Base-by-base conservation (phyloP, 2,113 vertebrate genomes). In the Argyrosomus japonicus region DNA sequence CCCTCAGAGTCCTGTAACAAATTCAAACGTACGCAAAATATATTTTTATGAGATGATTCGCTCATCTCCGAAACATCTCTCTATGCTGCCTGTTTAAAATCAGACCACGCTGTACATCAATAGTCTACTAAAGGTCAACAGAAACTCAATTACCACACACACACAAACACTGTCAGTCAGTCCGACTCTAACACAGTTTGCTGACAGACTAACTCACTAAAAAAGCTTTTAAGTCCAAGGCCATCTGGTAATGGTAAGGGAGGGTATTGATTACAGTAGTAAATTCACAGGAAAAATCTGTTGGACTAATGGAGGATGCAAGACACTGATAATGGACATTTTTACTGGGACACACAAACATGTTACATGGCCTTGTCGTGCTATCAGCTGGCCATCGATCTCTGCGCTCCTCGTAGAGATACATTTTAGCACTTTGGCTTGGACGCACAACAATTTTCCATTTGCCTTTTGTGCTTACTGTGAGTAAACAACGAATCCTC, bases 1-100 rank as follows among this genome's bases (percentile, higher is more conserved):
- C 96, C 97, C 94, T 99, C 98, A 1, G 97, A 99, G 89, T 99
- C 98, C 98, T 99, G 87, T 1, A 0, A 48, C 0, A 74, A 1
- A 79, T 13, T 32, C 29, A 84, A 82, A 56, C 17, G 23, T 3
- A 65, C 4, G 45, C 8, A 23, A 58, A 53, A 23, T 2, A 63
- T 7, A 36, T 36, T n/a, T 29, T 10, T 43, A 29, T 21, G n/a
- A 1, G 9, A 36, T 25, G 54, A 40, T 40, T 7, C 3, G 53
- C 68, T 18, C 17, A 32, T 32, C 32, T 29, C 0, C 50, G 0
- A 79, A 78, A 75, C 47, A 47, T 50, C 14, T 8, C 7, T 23
- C 36, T 3, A 29, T 32, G 60, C 48, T 9, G 32, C 18, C 68
- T 79, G 57, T 75, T 83, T 64, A 36, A 19, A 65, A 82, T 68